These are phyloP conservation scores for Zaprionus bogoriensis DNA, from an alignment of 2,888 invertebrate species.

Conservation along the genomic window DNA sequence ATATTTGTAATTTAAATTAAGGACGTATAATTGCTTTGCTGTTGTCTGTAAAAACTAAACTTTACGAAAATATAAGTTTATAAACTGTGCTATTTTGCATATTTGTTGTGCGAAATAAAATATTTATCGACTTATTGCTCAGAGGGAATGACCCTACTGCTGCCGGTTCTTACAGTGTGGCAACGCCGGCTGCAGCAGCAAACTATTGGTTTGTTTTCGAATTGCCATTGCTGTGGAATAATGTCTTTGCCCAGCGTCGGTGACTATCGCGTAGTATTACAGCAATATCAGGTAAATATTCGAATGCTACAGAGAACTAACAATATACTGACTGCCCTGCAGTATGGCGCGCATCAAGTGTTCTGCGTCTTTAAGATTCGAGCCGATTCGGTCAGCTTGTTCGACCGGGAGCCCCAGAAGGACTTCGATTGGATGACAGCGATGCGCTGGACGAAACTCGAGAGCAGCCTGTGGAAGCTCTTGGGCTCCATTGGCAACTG, in stretches of 20 bases:
- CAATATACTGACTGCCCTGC: background rate
- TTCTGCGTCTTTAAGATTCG: constrained; percentile 45
- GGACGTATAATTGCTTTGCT: too few relatives aligned
- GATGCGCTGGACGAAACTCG: constrained; percentile 45
- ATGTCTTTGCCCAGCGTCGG: constrained; percentile 48
- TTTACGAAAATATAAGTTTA: too few relatives aligned
- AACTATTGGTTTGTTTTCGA: background rate
- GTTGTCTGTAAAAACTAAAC: too few relatives aligned
- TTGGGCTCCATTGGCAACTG: constrained; percentile 33
- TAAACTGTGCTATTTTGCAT: too few relatives aligned
- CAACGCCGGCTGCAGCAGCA: constrained; percentile 14
- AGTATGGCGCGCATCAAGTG: constrained; percentile 41
- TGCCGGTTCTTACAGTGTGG: background rate
- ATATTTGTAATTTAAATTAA: too few relatives aligned
- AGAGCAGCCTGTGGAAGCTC: constrained; percentile 33
- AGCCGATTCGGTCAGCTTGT: constrained; percentile 29
- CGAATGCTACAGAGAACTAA: background rate
- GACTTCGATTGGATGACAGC: constrained; percentile 55
- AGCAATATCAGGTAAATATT: constrained; percentile 46
- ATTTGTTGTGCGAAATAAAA: too few relatives aligned
- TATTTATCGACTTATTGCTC: too few relatives aligned
- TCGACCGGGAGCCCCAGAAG: constrained; percentile 18
- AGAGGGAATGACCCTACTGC: too few relatives aligned
- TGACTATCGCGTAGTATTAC: constrained; percentile 45
- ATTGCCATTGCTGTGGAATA: background rate